phyloP scores from a whole-genome alignment of 1,140 invertebrate genomes.

The Drosophila varians region DNA sequence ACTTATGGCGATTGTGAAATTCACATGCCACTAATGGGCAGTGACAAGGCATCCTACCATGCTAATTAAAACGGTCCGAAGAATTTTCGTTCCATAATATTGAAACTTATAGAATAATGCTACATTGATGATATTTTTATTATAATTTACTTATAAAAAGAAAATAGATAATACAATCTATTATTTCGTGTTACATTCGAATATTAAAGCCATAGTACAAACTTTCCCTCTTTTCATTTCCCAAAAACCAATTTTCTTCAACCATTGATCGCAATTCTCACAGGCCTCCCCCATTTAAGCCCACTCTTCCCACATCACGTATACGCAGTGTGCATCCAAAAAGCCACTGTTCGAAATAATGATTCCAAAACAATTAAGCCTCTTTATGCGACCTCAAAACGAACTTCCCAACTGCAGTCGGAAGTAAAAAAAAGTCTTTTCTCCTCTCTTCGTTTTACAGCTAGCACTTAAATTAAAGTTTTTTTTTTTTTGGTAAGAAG shows the following conservation, averaged over 20 bases:
- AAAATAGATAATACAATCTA: no score
- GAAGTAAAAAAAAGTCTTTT: slow-evolving; percentile 58
- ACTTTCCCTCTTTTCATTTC: slow-evolving; percentile 13
- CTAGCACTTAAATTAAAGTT: slow-evolving; percentile 48
- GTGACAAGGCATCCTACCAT: slow-evolving; percentile 25
- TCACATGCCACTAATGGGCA: slow-evolving; percentile 53
- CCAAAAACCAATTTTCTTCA: neutral
- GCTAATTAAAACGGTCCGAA: slow-evolving; percentile 50
- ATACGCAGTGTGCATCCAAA: slow-evolving; percentile 30
- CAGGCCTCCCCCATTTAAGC: neutral
- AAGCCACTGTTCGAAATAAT: slow-evolving; percentile 7
- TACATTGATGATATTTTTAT: no score
- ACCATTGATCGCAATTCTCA: neutral
- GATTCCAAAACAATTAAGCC: slow-evolving; percentile 43
- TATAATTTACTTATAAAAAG: no score
- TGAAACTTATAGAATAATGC: neutral
- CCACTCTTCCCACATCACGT: slow-evolving; percentile 32
- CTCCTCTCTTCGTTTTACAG: slow-evolving; percentile 52
- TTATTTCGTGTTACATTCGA: no score
- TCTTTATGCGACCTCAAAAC: slow-evolving; percentile 37
- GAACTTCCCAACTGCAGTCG: slow-evolving; percentile 67
- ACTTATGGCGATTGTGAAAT: slow-evolving; percentile 54
- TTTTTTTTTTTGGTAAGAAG: slow-evolving; percentile 33
- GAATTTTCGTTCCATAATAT: neutral
- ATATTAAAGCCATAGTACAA: neutral